A percentile compares a stretch with the other conserved stretches of the same genome.
phyloP scores from a whole-genome alignment of 2,888 invertebrate genomes.

The Chloroclystis v-ata region DNA sequence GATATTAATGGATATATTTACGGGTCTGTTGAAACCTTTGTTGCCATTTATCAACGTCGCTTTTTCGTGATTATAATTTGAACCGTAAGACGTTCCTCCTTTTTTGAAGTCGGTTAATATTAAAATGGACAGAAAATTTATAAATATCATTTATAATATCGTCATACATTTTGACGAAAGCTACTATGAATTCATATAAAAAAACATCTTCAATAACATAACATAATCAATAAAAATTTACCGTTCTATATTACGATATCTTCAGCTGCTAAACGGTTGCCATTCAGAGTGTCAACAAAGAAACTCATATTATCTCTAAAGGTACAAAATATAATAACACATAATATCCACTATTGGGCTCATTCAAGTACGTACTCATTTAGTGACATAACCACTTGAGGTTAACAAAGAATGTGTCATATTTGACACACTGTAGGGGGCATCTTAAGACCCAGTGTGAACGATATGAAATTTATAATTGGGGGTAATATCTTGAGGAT shows the following conservation, averaged over 20 bases:
- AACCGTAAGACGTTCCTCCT: no score
- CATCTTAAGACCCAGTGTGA: slow-evolving; percentile 1
- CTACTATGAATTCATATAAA: no score
- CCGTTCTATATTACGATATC: no score
- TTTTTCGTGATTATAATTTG: no score
- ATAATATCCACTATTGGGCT: slow-evolving; percentile 36
- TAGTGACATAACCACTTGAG: slow-evolving; percentile 56
- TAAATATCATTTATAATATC: no score
- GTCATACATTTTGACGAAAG: no score
- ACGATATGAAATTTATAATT: slow-evolving; percentile 3
- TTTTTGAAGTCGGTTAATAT: no score
- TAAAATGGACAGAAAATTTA: no score
- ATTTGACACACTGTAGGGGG: slow-evolving; percentile 39
- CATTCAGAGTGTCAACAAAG: slow-evolving; percentile 11
- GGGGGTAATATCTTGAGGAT: slow-evolving; percentile 1
- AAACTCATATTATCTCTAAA: slow-evolving; percentile 14
- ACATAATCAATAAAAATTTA: no score
- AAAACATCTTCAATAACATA: not conserved
- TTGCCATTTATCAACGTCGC: not conserved
- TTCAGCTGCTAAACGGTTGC: slow-evolving; percentile 10
- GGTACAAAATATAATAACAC: slow-evolving; percentile 27
- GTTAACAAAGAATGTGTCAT: slow-evolving; percentile 58
- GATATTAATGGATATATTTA: slow-evolving; percentile 5
- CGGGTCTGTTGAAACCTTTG: not conserved
- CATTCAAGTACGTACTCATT: slow-evolving; percentile 39